phyloP scores from a whole-genome alignment of 2,113 vertebrate species.

The Pelecanus crispus region DNA sequence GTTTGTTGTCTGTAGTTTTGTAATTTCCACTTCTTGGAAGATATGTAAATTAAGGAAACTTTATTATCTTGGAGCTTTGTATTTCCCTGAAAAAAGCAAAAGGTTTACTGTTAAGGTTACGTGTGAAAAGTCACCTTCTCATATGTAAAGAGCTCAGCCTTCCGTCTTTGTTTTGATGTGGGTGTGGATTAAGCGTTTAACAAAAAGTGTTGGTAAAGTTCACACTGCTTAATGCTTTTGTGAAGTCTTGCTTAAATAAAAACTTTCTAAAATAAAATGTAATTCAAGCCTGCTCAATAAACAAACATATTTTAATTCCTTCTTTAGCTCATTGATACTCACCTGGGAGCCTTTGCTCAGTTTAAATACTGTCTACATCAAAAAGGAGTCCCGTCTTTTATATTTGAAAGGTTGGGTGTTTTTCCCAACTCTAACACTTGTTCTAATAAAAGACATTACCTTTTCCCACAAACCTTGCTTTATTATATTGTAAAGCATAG shows the following conservation, averaged over 20 bases:
- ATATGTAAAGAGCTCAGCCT: conserved; percentile 40
- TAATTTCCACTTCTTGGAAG: conserved; percentile 50
- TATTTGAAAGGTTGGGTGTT: not conserved
- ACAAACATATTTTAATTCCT: not conserved
- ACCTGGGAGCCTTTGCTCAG: not conserved
- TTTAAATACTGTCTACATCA: not conserved
- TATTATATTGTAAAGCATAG: not conserved
- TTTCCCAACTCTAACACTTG: not conserved
- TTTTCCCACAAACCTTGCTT: not conserved
- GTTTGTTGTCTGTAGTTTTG: conserved; percentile 42
- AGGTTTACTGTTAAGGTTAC: conserved; percentile 43
- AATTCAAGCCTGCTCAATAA: not conserved
- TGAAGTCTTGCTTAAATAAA: conserved; percentile 11
- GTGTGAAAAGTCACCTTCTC: conserved; percentile 59
- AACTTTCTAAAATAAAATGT: conserved; percentile 8
- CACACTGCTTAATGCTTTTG: conserved; percentile 3
- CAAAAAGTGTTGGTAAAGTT: conserved; percentile 47
- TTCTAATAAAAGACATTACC: not conserved
- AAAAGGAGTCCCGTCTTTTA: not conserved
- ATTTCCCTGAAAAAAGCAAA: conserved; percentile 37
- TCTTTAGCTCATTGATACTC: conserved; percentile 4
- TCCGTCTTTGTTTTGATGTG: conserved; percentile 55
- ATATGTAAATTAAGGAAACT: conserved; percentile 24
- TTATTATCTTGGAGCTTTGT: conserved; percentile 39
- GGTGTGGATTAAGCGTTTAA: conserved; percentile 24